Evolutionary conservation across 2,113 vertebrate genomes (phyloP).

Genomic region (Phaethornis superciliosus): DNA sequence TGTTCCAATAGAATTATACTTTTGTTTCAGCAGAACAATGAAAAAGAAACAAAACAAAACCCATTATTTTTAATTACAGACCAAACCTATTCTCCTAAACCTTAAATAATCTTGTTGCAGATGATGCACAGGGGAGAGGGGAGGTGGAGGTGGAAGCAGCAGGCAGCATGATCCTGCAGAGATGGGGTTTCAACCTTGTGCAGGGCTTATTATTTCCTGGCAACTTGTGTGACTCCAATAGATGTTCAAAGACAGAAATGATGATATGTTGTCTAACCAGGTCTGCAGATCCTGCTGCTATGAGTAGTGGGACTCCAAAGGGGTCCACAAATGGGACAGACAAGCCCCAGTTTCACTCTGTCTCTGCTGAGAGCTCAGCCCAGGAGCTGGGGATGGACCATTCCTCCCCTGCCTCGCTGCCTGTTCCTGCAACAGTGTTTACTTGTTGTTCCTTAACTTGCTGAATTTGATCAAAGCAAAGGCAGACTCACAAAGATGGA

Average conservation of each 20-base stretch:
- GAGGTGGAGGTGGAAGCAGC: neutral
- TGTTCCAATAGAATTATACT: neutral
- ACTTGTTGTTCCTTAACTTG: neutral
- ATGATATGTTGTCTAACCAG: neutral
- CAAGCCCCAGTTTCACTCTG: neutral
- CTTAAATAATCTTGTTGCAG: neutral
- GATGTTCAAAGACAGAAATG: neutral
- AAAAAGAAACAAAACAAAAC: neutral
- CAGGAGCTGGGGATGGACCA: neutral
- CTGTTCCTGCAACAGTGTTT: neutral
- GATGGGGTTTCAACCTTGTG: neutral
- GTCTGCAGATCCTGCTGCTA: neutral
- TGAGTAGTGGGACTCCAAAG: neutral
- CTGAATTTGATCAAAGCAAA: neutral
- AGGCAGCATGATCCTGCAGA: neutral
- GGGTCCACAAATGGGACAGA: neutral
- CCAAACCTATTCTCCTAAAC: neutral
- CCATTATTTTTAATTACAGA: neutral
- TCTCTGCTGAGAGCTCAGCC: neutral
- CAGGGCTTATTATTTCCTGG: neutral
- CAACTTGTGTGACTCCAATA: neutral
- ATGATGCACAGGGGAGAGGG: neutral
- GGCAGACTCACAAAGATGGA: neutral
- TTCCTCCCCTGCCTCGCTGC: rapidly evolving
- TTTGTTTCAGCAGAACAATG: neutral